Conservation (phyloP, 1,140 invertebrate species). For the Calephelis virginiensis region DNA sequence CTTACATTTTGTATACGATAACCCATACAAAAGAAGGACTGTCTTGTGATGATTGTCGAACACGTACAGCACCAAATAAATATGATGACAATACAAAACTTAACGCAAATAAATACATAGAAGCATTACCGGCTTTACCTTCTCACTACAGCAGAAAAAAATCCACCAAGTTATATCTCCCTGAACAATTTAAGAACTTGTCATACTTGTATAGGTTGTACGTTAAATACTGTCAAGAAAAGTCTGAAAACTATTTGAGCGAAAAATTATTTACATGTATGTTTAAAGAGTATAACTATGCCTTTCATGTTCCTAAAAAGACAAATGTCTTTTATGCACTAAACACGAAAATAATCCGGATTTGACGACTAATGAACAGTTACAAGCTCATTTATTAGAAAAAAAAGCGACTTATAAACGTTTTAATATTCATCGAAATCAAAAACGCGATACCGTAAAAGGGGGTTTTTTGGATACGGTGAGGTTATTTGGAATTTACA, state of each 20-base stretch:
- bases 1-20: conserved; percentile 19
- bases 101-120: conserved; percentile 21
- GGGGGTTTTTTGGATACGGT: too few relatives aligned
- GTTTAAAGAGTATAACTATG: conserved; percentile 29
- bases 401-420: conserved; percentile 22
- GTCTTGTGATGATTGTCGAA: conserved; percentile 20
- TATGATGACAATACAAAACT: conserved; percentile 20
- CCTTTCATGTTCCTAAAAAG: conserved; percentile 29
- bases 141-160: conserved; percentile 23
- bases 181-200: conserved; percentile 19
- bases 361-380: conserved; percentile 13
- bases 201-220: conserved; percentile 20
- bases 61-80: conserved; percentile 23
- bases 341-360: conserved; percentile 21
- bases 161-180: conserved; percentile 19
- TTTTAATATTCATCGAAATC: conserved; percentile 24
- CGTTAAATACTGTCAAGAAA: conserved; percentile 12
- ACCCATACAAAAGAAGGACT: conserved; percentile 20
- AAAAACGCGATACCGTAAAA: neutral
- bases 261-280: conserved; percentile 26
- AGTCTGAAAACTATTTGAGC: conserved; percentile 16
- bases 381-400: conserved; percentile 21
- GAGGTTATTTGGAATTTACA: too few relatives aligned
- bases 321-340: conserved; percentile 28
- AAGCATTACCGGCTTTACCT: conserved; percentile 23